Conservation (phyloP, 2,113 vertebrate species). For the Albula glossodonta region DNA sequence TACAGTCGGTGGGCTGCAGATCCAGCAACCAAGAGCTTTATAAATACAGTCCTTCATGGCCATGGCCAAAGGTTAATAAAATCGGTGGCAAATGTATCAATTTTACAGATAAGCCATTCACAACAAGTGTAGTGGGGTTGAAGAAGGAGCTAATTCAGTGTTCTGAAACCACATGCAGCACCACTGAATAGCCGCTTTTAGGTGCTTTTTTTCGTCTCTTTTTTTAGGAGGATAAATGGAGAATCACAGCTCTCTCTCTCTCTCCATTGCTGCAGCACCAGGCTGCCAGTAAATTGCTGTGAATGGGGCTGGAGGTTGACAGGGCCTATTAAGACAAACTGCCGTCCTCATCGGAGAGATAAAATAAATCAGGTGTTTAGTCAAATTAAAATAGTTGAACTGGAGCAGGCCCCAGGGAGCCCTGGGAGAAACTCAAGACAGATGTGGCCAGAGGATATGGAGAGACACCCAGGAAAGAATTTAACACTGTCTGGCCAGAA, state of each 20-base stretch:
- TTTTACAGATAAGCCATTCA: constrained; percentile 98
- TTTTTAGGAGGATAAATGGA: constrained; percentile 86
- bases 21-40: constrained; percentile 45
- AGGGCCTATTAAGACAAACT: constrained; percentile 99
- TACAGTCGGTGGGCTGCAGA: constrained; percentile 43
- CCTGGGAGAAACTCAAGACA: constrained; percentile 95
- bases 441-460: constrained; percentile 90
- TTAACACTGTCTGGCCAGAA: constrained; percentile 46
- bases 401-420: constrained; percentile 94
- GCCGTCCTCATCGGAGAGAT: constrained; percentile 98
- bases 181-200: constrained; percentile 95
- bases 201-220: constrained; percentile 69
- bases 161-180: constrained; percentile 84
- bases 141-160: constrained; percentile 97
- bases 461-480: constrained; percentile 86
- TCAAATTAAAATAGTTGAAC: constrained; percentile 99
- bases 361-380: constrained; percentile 99
- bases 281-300: constrained; percentile 93
- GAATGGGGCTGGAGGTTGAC: constrained; percentile 97
- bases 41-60: constrained; percentile 65
- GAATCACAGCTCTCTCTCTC: constrained; percentile 89
- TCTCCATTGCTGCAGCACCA: constrained; percentile 76
- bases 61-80: constrained; percentile 97
- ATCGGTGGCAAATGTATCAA: constrained; percentile 93
- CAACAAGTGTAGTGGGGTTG: constrained; percentile 89